Base-by-base conservation (phyloP, 2,797 vertebrate species). In the Rhinatrema bivittatum region DNA sequence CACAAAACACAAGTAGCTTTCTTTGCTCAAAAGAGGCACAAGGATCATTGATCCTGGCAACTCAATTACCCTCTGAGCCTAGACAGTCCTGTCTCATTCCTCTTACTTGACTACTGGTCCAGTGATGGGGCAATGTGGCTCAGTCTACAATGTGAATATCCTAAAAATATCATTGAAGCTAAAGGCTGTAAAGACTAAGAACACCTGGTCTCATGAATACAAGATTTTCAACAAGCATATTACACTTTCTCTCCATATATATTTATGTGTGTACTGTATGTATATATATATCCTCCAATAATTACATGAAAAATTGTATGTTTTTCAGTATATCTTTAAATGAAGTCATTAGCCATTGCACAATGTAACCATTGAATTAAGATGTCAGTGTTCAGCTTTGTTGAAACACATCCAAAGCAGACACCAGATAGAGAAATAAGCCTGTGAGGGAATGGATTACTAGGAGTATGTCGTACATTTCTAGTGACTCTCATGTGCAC, bases 1-100 rank as follows among this genome's bases (percentile, higher is more conserved):
- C 56, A 78, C 53, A 70, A 52, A 51, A 51, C 5, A 0, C 29
- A 58, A 68, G 50, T 17, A 54, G 68, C 66, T 67, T 47, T 54
- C 27, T 65, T 69, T 68, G 42, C 46, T 61, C 55, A 44, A 53
- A n/a, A 66, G 62, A 64, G 38, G 30, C 29, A 12, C 54, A 51
- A 57, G 69, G 57, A 55, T 73, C 72, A 60, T 39, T 54, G 65
- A 73, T 30, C 29, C 58, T 58, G 47, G 56, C 29, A 39, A 72
- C 72, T 76, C 79, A 75, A 78, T 78, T 78, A 77, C 68, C 62
- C 69, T 77, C 51, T 72, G 65, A 61, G 54, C 39, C 60, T 56
- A 55, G 38, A 42, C 63, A 60, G 37, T 43, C 50, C 27, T 53
- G 45, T 20, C 30, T 36, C 16, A 26, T 20, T 36, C 46, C 29